Evolutionary conservation across 2,113 vertebrate species (phyloP).

Genomic region (Dicrurus megarhynchus): DNA sequence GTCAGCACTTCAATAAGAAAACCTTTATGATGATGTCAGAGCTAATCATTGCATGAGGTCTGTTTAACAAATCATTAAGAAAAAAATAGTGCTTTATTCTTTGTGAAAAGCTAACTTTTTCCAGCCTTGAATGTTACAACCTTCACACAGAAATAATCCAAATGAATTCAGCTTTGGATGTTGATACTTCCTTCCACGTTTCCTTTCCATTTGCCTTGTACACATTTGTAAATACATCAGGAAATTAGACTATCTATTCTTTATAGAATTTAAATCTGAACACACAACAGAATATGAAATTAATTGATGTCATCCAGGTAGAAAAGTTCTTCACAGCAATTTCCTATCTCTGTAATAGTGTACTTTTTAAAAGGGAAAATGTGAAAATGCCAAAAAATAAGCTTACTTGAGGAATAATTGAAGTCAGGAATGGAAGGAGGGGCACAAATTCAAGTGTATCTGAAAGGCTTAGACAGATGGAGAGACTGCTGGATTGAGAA

Average conservation of each 20-base stretch:
- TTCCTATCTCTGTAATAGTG: not conserved
- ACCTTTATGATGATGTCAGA: not conserved
- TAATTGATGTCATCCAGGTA: constrained; percentile 10
- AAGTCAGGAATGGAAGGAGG: not conserved
- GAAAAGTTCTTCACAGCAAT: not conserved
- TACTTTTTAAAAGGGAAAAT: not conserved
- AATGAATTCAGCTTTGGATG: not conserved
- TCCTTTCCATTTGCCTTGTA: constrained; percentile 34
- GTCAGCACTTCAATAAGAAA: not conserved
- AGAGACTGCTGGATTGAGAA: not conserved
- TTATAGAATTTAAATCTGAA: constrained; percentile 37
- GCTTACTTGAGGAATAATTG: not conserved
- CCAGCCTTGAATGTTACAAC: not conserved
- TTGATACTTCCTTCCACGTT: not conserved
- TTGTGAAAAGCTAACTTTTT: not conserved
- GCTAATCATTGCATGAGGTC: not conserved
- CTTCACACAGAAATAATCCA: not conserved
- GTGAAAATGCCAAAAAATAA: not conserved
- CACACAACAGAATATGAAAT: constrained; percentile 24
- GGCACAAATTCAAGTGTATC: not conserved
- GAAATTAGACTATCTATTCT: constrained; percentile 11
- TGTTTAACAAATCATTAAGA: not conserved
- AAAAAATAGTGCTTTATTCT: not conserved
- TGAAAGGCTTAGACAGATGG: not conserved
- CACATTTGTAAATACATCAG: constrained; percentile 29